phyloP scores from a whole-genome alignment of 2,797 vertebrate species.

The Oreortyx pictus region DNA sequence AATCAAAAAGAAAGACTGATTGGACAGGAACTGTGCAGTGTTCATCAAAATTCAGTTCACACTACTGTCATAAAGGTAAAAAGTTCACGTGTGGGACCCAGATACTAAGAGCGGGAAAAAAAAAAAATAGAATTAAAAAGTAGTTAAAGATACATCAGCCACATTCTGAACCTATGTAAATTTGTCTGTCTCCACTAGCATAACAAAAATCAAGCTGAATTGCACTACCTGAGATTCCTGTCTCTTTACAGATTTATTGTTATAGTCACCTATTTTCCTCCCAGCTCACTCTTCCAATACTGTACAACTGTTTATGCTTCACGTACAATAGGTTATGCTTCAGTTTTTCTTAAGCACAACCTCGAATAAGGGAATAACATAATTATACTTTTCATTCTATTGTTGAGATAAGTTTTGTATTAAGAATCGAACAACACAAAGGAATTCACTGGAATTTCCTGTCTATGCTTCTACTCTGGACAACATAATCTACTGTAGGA shows the following conservation, averaged over 20 bases:
- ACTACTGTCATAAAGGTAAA: not conserved
- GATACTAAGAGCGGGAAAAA: not conserved
- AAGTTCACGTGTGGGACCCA: not conserved
- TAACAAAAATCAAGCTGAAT: not conserved
- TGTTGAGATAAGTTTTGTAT: not conserved
- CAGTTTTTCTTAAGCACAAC: not conserved
- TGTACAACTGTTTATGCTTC: not conserved
- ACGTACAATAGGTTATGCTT: not conserved
- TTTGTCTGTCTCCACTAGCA: not conserved
- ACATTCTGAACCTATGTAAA: not conserved
- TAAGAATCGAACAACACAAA: not conserved
- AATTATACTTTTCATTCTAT: not conserved
- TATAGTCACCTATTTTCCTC: not conserved
- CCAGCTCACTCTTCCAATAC: not conserved
- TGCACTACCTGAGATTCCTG: not conserved
- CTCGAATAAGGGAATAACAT: not conserved
- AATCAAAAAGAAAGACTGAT: not conserved
- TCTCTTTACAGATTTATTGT: not conserved
- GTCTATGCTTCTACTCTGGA: not conserved
- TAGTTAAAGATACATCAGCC: not conserved
- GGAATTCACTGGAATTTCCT: not conserved
- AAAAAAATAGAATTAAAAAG: constrained; percentile 11
- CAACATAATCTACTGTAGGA: not conserved
- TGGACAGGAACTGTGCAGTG: not conserved
- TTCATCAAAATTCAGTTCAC: constrained; percentile 23